A percentile compares a stretch with the other conserved stretches of the same genome.
phyloP scores from a whole-genome alignment of 1,140 invertebrate genomes.

The Drosophila willistoni region DNA sequence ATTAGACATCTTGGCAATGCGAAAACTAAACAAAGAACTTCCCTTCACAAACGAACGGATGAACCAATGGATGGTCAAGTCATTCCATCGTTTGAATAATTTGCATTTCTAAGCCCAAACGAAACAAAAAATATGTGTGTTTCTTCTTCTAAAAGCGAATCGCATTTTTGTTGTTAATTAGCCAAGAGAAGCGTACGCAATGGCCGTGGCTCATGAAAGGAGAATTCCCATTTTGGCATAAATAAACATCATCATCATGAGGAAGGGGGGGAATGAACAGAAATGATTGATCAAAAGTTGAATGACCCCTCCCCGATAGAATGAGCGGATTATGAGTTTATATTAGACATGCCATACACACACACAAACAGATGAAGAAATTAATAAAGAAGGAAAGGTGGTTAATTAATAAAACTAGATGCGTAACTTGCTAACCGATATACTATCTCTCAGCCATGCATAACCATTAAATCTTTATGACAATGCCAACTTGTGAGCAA shows the following conservation, averaged over 20 bases:
- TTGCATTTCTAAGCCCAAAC: conserved; percentile 70
- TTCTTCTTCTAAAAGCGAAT: conserved; percentile 34
- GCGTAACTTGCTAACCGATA: conserved; percentile 69
- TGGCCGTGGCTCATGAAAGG: background rate
- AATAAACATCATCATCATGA: conserved; percentile 30
- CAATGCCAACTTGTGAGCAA: conserved; percentile 49
- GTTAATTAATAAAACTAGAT: conserved; percentile 69
- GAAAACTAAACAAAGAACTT: conserved; percentile 67
- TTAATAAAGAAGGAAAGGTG: background rate
- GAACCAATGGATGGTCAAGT: conserved; percentile 36
- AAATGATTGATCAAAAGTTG: conserved; percentile 73
- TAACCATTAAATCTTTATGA: conserved; percentile 46
- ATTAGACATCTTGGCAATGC: conserved; percentile 51
- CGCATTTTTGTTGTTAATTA: conserved; percentile 66
- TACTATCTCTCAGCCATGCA: conserved; percentile 60
- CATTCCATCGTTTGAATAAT: conserved; percentile 40
- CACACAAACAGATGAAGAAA: background rate
- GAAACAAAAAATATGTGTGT: conserved; percentile 41
- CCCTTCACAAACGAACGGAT: conserved; percentile 62
- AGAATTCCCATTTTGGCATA: conserved; percentile 17
- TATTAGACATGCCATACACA: conserved; percentile 17
- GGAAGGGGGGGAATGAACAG: conserved; percentile 20
- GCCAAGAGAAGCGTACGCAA: conserved; percentile 48
- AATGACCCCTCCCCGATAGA: conserved; percentile 51
- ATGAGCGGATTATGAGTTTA: conserved; percentile 41